Conservation (phyloP, 2,797 vertebrate genomes). For the Odontamblyopus rebecca region DNA sequence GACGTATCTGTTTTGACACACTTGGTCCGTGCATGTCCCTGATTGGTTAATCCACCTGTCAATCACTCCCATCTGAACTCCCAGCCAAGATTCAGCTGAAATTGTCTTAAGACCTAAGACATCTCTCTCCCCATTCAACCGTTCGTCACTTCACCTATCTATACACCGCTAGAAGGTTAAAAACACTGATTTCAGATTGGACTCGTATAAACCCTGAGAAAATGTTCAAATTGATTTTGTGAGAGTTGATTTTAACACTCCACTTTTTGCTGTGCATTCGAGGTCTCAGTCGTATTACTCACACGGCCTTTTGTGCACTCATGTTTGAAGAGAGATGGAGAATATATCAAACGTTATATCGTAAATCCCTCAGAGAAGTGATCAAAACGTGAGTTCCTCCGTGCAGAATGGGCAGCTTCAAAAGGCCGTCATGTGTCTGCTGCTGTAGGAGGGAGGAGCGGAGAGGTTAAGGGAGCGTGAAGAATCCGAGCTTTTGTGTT, state of each 20-base stretch:
- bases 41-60: no score
- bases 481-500: not conserved
- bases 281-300: constrained; percentile 28
- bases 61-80: no score
- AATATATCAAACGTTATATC: constrained; percentile 71
- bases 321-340: constrained; percentile 69
- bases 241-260: no score
- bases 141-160: not conserved
- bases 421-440: constrained; percentile 23
- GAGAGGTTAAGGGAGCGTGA: constrained; percentile 22
- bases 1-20: no score
- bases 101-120: not conserved
- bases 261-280: not conserved
- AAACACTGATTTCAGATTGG: no score
- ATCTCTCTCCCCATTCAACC: not conserved
- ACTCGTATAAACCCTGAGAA: no score
- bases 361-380: constrained; percentile 42
- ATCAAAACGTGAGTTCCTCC: constrained; percentile 17
- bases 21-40: no score
- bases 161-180: no score
- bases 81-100: not conserved
- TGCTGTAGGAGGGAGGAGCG: constrained; percentile 18
- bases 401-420: constrained; percentile 39
- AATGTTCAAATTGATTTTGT: no score
- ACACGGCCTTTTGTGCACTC: constrained; percentile 37